Conservation (phyloP, 2,797 vertebrate species). For the Morelia viridis region DNA sequence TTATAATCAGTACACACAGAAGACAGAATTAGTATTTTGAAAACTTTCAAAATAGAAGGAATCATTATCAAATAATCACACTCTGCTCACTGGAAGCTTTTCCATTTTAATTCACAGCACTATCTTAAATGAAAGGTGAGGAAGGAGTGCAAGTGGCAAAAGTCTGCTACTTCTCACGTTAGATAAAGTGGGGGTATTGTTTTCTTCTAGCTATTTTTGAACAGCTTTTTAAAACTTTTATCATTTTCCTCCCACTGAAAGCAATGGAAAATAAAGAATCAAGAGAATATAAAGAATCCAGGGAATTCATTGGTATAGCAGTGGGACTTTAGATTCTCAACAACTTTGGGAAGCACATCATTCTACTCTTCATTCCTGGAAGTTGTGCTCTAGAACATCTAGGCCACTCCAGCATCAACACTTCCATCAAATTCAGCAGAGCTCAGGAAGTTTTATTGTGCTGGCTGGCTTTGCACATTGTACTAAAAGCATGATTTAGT, state of each 20-base stretch:
- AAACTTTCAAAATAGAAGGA: neutral
- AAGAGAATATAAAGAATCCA: neutral
- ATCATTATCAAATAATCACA: neutral
- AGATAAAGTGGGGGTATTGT: neutral
- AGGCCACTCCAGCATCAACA: neutral
- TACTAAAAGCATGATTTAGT: neutral
- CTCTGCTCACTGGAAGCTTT: neutral
- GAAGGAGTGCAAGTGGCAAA: neutral
- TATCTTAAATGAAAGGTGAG: neutral
- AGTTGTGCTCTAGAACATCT: neutral
- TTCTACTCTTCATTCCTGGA: neutral
- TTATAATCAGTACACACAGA: conserved; percentile 33
- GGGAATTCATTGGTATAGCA: neutral
- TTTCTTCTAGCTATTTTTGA: neutral
- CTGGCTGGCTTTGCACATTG: neutral
- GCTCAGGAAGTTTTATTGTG: neutral
- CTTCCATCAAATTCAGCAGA: neutral
- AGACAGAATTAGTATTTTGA: neutral
- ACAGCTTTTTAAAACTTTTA: neutral
- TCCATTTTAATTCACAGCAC: neutral
- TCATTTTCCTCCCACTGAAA: neutral
- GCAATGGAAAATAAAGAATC: neutral
- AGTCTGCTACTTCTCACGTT: neutral
- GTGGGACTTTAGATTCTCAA: neutral
- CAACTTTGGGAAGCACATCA: neutral